Conservation (phyloP, 1,140 invertebrate species). For the Ephestia elutella region DNA sequence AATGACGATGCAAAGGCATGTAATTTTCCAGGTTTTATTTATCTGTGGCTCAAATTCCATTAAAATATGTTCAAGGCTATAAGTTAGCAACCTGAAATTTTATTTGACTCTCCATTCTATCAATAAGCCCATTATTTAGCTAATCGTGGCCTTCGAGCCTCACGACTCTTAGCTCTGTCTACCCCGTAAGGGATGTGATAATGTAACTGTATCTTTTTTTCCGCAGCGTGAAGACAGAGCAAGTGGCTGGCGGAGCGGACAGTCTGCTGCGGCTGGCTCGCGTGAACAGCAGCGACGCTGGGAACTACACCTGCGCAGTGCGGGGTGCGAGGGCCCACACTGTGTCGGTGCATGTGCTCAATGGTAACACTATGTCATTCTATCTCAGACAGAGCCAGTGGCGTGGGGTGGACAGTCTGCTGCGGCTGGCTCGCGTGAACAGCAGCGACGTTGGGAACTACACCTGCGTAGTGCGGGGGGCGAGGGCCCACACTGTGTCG, state of each 20-base stretch:
- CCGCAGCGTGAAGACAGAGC: constrained; percentile 84
- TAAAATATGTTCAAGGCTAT: no score
- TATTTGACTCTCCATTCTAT: no score
- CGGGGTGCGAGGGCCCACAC: constrained; percentile 78
- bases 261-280: constrained; percentile 83
- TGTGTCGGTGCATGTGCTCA: constrained; percentile 82
- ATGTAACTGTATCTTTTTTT: constrained; percentile 20
- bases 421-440: constrained; percentile 83
- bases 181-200: no score
- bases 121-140: no score
- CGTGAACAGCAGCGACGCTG: constrained; percentile 83
- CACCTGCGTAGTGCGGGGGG: constrained; percentile 81
- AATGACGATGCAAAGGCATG: no score
- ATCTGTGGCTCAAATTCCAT: no score
- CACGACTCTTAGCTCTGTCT: no score
- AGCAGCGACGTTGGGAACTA: constrained; percentile 86
- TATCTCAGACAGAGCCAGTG: constrained; percentile 48
- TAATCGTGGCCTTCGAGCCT: no score
- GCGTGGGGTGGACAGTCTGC: constrained; percentile 83
- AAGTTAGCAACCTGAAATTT: no score
- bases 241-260: constrained; percentile 83
- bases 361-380: constrained; percentile 74
- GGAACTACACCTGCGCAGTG: constrained; percentile 86
- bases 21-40: no score
- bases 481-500: constrained; percentile 79